phyloP scores from a whole-genome alignment of 1,140 invertebrate genomes.

The Hylyphantes graminicola region DNA sequence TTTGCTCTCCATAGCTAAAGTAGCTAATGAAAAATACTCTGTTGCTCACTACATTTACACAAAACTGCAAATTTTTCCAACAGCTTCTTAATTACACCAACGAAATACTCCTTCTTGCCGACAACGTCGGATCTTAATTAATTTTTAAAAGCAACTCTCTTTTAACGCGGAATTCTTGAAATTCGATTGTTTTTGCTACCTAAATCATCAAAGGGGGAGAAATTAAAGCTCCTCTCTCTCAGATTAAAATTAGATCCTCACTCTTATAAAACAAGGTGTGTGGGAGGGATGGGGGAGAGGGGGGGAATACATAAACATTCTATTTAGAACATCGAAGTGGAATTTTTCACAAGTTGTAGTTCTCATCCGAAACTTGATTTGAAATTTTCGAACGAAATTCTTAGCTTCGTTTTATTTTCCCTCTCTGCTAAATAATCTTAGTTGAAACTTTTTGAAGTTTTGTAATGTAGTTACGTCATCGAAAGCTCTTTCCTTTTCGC shows the following conservation, averaged over 20 bases:
- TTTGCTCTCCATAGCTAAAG: too few relatives aligned
- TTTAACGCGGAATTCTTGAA: constrained; percentile 19
- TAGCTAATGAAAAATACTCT: too few relatives aligned
- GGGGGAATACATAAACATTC: constrained; percentile 5
- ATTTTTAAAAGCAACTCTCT: too few relatives aligned
- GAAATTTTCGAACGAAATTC: constrained; percentile 16
- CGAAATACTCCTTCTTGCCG: too few relatives aligned
- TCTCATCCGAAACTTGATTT: neutral
- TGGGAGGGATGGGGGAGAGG: neutral
- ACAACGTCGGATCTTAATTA: too few relatives aligned
- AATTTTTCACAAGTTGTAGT: neutral
- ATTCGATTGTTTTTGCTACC: constrained; percentile 28
- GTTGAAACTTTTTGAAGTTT: constrained; percentile 47
- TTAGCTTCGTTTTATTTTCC: neutral
- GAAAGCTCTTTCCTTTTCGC: neutral
- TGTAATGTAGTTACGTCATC: constrained; percentile 42
- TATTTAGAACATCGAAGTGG: constrained; percentile 5
- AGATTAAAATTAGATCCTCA: constrained; percentile 24
- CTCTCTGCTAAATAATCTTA: neutral
- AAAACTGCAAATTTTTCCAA: too few relatives aligned
- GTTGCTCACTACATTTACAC: too few relatives aligned
- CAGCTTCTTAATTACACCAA: too few relatives aligned
- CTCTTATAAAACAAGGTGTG: constrained; percentile 12
- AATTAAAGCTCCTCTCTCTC: constrained; percentile 33
- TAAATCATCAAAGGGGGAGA: constrained; percentile 10